phyloP scores from a whole-genome alignment of 2,888 invertebrate species.

The Trissoscelio sp. region DNA sequence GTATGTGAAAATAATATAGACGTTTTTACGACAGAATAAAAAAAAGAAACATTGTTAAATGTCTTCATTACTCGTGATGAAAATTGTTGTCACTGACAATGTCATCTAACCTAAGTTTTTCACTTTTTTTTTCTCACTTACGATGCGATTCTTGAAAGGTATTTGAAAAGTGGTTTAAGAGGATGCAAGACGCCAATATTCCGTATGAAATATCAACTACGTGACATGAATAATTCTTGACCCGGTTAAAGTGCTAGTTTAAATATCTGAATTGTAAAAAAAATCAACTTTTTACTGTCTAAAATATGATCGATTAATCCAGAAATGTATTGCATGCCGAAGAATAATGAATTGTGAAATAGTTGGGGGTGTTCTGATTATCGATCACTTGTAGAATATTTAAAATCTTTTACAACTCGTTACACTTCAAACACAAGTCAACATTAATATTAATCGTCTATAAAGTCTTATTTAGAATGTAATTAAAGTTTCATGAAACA shows the following conservation, averaged over 20 bases:
- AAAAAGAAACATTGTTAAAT: no score
- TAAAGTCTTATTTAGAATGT: no score
- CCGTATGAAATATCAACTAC: slow-evolving; percentile 79
- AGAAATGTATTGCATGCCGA: slow-evolving; percentile 20
- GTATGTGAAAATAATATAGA: no score
- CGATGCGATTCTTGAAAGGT: slow-evolving; percentile 33
- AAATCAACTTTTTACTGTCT: slow-evolving; percentile 30
- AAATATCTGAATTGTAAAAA: slow-evolving; percentile 73
- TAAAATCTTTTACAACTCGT: no score
- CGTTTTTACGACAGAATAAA: no score
- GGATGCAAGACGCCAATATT: slow-evolving; percentile 72
- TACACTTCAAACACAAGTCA: no score
- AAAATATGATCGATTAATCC: slow-evolving; percentile 54
- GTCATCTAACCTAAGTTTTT: not conserved
- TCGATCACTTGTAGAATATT: not conserved
- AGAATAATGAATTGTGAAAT: slow-evolving; percentile 22
- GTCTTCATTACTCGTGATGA: not conserved
- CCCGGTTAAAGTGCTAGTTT: slow-evolving; percentile 69
- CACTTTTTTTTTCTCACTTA: slow-evolving; percentile 21
- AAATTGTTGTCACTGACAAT: not conserved
- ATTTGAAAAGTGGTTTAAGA: slow-evolving; percentile 51
- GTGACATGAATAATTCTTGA: slow-evolving; percentile 81
- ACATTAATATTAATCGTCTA: no score
- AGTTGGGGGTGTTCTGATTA: not conserved
- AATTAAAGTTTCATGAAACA: no score